Evolutionary conservation across 2,888 invertebrate species (phyloP).

Genomic region (Electrophaes corylata): DNA sequence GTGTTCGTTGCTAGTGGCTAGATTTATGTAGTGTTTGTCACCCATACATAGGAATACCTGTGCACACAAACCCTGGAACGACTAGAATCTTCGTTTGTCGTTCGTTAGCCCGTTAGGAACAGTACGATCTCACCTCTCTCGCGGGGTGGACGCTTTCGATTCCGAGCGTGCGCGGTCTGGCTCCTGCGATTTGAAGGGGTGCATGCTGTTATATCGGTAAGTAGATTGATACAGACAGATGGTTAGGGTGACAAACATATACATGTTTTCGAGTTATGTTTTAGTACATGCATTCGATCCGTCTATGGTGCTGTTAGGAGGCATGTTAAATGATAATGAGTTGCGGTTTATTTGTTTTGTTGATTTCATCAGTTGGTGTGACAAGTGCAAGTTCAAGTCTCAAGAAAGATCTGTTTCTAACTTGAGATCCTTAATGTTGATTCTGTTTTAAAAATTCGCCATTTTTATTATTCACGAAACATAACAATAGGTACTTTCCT

Average conservation of each 20-base stretch:
- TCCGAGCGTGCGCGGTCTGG: not conserved
- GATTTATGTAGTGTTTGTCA: slow-evolving; percentile 14
- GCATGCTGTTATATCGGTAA: slow-evolving; percentile 3
- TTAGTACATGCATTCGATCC: not conserved
- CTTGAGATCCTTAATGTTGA: too few species aligned
- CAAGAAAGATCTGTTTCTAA: too few species aligned
- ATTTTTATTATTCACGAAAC: too few species aligned
- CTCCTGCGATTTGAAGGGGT: not conserved
- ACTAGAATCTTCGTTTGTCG: not conserved
- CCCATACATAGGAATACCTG: slow-evolving; percentile 12
- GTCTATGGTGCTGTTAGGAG: not conserved
- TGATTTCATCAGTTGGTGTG: too few species aligned
- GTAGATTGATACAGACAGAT: slow-evolving; percentile 2
- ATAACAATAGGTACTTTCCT: too few species aligned
- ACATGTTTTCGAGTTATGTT: not conserved
- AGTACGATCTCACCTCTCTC: slow-evolving; percentile 19
- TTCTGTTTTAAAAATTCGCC: too few species aligned
- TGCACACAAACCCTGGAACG: slow-evolving; percentile 10
- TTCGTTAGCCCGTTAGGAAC: not conserved
- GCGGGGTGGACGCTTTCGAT: slow-evolving; percentile 2
- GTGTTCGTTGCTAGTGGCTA: slow-evolving; percentile 1
- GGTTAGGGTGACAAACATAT: not conserved
- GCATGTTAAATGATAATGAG: not conserved
- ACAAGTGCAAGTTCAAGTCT: too few species aligned
- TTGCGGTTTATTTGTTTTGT: not conserved